Evolutionary conservation across 2,797 vertebrate genomes (phyloP).

Genomic region (Neosilurus hyrtlii): DNA sequence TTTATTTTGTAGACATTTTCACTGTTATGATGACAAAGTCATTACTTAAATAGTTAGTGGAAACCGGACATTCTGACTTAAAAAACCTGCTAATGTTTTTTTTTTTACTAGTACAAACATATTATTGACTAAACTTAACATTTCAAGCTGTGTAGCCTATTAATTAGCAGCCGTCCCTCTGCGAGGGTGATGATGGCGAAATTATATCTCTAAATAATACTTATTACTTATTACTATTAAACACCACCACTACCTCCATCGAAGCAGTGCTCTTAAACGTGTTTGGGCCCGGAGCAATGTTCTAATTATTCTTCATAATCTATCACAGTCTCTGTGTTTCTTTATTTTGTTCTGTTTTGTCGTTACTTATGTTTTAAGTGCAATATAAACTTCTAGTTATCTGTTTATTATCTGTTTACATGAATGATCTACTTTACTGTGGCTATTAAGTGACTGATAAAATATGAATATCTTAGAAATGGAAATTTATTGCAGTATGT

Average conservation of each 20-base stretch:
- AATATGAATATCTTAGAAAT: constrained; percentile 10
- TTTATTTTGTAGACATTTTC: too few relatives aligned
- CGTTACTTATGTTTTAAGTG: not conserved
- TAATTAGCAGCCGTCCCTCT: constrained; percentile 10
- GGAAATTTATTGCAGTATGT: not conserved
- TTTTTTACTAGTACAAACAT: not conserved
- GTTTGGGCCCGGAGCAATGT: constrained; percentile 9
- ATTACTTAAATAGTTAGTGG: too few relatives aligned
- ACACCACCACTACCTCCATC: not conserved
- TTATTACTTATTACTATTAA: constrained; percentile 35
- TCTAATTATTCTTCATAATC: constrained; percentile 26
- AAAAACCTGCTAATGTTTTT: not conserved
- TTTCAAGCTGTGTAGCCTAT: not conserved
- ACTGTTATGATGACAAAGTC: too few relatives aligned
- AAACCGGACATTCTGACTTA: constrained; percentile 2
- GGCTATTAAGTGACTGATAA: constrained; percentile 1
- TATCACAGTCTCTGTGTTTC: not conserved
- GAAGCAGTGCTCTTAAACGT: not conserved
- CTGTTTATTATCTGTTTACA: constrained; percentile 16
- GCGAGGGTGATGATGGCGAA: constrained; percentile 3
- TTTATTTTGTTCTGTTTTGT: not conserved
- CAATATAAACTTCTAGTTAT: constrained; percentile 5
- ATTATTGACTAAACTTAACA: not conserved
- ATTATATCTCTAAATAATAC: constrained; percentile 10
- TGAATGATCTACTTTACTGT: not conserved